These are phyloP conservation scores for Pyrocephalus nanus DNA, from an alignment of 2,797 vertebrate species.

Conservation along the genomic window DNA sequence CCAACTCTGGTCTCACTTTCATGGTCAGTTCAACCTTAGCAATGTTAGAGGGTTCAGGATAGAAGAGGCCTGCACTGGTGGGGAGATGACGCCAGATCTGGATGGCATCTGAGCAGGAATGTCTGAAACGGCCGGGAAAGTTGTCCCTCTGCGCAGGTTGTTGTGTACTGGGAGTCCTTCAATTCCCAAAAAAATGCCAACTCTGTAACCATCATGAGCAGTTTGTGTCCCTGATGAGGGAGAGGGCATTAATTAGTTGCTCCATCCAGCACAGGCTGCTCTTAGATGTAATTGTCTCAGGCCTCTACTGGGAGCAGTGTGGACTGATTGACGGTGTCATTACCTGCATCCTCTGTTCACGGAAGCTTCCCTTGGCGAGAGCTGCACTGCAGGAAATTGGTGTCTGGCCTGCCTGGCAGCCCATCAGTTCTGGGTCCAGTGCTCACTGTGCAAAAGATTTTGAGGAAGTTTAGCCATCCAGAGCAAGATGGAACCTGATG, in stretches of 20 bases:
- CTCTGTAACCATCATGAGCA: neutral
- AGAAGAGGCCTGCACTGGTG: neutral
- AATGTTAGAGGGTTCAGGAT: neutral
- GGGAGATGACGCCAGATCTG: neutral
- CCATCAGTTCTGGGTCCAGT: neutral
- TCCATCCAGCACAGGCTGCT: neutral
- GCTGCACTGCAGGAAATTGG: neutral
- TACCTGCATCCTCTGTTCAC: neutral
- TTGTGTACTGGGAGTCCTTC: neutral
- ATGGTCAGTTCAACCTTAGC: neutral
- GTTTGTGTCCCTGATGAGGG: neutral
- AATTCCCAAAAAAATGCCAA: neutral
- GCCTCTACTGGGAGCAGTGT: neutral
- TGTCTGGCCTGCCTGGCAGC: neutral
- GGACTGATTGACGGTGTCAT: neutral
- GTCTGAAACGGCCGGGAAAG: neutral
- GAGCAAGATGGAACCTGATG: neutral
- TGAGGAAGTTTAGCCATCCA: neutral
- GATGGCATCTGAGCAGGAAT: neutral
- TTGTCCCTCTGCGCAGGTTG: neutral
- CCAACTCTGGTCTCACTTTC: neutral
- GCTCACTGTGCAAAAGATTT: neutral
- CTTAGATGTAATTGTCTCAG: neutral
- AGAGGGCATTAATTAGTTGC: neutral
- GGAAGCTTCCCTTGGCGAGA: neutral